phyloP scores from a whole-genome alignment of 2,113 vertebrate species.

The Mesocricetus auratus region DNA sequence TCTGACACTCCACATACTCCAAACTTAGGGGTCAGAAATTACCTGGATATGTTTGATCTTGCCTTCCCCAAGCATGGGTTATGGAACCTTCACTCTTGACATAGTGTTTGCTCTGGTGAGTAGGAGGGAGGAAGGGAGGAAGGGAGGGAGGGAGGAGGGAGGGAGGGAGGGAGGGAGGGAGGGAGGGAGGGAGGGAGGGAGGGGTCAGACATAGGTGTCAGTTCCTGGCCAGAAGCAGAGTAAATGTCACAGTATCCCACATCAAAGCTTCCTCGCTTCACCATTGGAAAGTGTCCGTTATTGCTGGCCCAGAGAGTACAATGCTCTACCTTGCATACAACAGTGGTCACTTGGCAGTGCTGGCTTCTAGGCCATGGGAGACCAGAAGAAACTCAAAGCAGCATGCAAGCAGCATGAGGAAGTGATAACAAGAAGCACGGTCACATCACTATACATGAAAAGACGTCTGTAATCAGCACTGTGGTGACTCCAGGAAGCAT shows the following conservation, averaged over 20 bases:
- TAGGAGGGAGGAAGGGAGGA: neutral
- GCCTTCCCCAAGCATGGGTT: neutral
- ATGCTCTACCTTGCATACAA: accelerated
- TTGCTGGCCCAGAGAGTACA: neutral
- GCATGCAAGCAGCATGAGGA: neutral
- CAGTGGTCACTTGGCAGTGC: neutral
- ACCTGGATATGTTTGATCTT: accelerated
- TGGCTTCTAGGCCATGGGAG: neutral
- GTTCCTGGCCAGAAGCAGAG: neutral
- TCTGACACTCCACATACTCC: accelerated
- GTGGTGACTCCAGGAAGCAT: neutral
- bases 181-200: neutral
- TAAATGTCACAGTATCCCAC: accelerated
- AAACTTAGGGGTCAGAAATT: accelerated
- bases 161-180: neutral
- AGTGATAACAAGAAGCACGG: neutral
- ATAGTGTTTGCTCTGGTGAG: neutral
- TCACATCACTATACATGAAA: neutral
- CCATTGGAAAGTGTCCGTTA: accelerated
- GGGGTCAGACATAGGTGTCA: too few relatives aligned
- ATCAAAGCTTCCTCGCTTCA: neutral
- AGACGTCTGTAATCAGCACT: neutral
- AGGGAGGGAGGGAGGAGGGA: too few relatives aligned
- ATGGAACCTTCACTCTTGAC: neutral
- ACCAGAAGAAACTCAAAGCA: neutral